Conservation (phyloP, 2,113 vertebrate species). For the Indicator maculatus region DNA sequence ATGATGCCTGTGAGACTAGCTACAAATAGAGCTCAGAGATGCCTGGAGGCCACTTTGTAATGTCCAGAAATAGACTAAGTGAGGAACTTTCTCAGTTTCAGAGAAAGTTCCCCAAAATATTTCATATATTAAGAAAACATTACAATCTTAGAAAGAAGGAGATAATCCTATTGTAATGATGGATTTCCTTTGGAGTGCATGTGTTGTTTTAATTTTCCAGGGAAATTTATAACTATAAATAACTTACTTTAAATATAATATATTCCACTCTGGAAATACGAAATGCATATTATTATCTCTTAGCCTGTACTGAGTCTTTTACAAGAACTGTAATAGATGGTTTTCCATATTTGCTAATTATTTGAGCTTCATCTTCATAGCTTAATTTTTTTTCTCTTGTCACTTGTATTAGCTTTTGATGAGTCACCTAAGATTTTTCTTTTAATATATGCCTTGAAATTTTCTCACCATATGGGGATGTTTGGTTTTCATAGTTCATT, state of each 20-base stretch:
- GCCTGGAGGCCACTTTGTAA: not conserved
- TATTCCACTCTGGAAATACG: not conserved
- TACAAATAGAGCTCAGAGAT: not conserved
- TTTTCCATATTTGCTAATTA: slow-evolving; percentile 45
- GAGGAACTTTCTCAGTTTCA: not conserved
- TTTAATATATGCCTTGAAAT: slow-evolving; percentile 11
- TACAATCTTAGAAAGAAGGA: not conserved
- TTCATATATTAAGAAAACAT: not conserved
- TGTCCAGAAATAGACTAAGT: not conserved
- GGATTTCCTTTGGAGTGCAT: not conserved
- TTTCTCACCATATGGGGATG: slow-evolving; percentile 25
- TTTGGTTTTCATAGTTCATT: slow-evolving; percentile 46
- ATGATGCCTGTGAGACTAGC: not conserved
- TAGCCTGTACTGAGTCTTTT: not conserved
- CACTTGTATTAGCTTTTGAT: slow-evolving; percentile 39
- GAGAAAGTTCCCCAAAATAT: not conserved
- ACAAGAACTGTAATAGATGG: not conserved
- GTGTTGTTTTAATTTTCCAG: not conserved
- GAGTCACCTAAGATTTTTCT: slow-evolving; percentile 29
- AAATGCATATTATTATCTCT: not conserved
- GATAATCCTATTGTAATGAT: not conserved
- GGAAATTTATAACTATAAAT: not conserved
- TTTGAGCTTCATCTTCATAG: slow-evolving; percentile 44
- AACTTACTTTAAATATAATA: not conserved
- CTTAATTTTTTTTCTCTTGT: slow-evolving; percentile 28